Evolutionary conservation across 2,888 invertebrate genomes (phyloP).

Genomic region (Flabesymbios commensalis): DNA sequence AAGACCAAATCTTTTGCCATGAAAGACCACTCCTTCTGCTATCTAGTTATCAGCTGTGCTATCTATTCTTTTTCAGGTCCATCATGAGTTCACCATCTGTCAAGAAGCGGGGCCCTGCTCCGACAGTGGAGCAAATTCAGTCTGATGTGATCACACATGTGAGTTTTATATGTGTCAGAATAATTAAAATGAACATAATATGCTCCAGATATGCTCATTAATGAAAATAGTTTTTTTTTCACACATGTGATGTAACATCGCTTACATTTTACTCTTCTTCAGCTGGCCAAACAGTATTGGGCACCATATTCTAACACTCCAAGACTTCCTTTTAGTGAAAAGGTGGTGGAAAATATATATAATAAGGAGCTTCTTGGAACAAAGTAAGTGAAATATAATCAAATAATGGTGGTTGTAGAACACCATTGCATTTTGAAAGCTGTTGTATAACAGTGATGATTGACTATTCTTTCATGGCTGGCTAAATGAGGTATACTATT

Average conservation of each 20-base stretch:
- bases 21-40: not conserved
- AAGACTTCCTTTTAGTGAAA: constrained; percentile 42
- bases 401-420: not conserved
- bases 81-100: not conserved
- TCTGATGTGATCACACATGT: constrained; percentile 80
- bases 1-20: not conserved
- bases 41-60: not conserved
- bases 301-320: constrained; percentile 75
- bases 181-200: not conserved
- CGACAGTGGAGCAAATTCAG: constrained; percentile 86
- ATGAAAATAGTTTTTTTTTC: not conserved
- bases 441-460: not conserved
- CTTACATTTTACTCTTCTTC: constrained; percentile 42
- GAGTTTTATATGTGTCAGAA: not conserved
- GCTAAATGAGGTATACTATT: no score
- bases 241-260: not conserved
- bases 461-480: no score
- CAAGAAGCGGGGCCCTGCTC: constrained; percentile 36
- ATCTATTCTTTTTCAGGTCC: not conserved
- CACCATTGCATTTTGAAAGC: not conserved
- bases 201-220: not conserved
- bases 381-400: constrained; percentile 66
- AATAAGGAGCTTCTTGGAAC: constrained; percentile 82
- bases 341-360: constrained; percentile 82
- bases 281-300: constrained; percentile 93